Evolutionary conservation across 2,797 vertebrate species (phyloP).

Genomic region (Benthosema pterotum): DNA sequence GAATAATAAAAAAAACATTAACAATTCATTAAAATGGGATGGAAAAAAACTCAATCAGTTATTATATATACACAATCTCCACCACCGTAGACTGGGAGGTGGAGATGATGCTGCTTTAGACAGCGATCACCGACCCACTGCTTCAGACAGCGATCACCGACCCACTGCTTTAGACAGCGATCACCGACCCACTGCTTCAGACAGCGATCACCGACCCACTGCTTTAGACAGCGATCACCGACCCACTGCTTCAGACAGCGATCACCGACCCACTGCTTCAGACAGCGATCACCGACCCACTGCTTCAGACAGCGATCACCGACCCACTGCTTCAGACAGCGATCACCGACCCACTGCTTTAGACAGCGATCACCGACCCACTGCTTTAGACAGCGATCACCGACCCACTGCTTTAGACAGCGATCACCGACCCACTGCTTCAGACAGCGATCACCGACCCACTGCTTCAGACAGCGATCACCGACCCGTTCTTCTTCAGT

Average conservation of each 20-base stretch:
- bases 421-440: slow-evolving; percentile 55
- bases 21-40: slow-evolving; percentile 54
- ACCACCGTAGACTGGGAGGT: slow-evolving; percentile 32
- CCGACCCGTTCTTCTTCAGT: slow-evolving; percentile 57
- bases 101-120: slow-evolving; percentile 63
- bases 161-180: slow-evolving; percentile 62
- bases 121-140: slow-evolving; percentile 54
- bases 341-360: slow-evolving; percentile 52
- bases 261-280: too few relatives aligned
- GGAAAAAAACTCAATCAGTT: slow-evolving; percentile 59
- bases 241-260: slow-evolving; percentile 55
- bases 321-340: too few relatives aligned
- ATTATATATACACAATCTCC: slow-evolving; percentile 75
- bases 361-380: slow-evolving; percentile 60
- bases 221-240: slow-evolving; percentile 59
- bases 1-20: slow-evolving; percentile 49
- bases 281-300: slow-evolving; percentile 57
- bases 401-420: slow-evolving; percentile 62
- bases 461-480: slow-evolving; percentile 59
- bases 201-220: too few relatives aligned
- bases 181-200: slow-evolving; percentile 54
- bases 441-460: slow-evolving; percentile 55
- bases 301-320: too few relatives aligned
- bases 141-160: too few relatives aligned
- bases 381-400: slow-evolving; percentile 59